phyloP scores from a whole-genome alignment of 1,140 invertebrate species.

The Drosophila malerkotliana region DNA sequence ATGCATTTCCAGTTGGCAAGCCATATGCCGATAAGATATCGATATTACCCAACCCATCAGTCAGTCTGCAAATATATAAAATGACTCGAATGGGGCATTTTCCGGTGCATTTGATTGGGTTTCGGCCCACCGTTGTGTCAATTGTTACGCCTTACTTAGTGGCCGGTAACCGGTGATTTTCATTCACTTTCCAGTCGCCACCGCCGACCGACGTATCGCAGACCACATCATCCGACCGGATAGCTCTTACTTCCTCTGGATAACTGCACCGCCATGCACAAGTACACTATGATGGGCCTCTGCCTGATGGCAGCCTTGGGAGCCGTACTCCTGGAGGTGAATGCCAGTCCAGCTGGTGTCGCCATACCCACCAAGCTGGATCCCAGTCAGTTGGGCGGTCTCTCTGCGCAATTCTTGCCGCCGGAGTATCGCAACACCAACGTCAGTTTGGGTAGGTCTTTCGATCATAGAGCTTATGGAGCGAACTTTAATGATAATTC shows the following conservation, averaged over 20 bases:
- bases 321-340: conserved; percentile 57
- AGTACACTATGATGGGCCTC: conserved; percentile 52
- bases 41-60: neutral
- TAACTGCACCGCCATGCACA: conserved; percentile 47
- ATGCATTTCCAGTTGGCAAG: neutral
- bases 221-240: neutral
- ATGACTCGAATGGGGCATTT: neutral
- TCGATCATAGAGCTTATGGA: neutral
- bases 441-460: conserved; percentile 58
- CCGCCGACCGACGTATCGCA: conserved; percentile 7
- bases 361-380: conserved; percentile 8
- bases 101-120: neutral
- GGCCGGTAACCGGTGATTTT: conserved; percentile 8
- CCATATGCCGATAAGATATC: conserved; percentile 25
- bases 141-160: conserved; percentile 1
- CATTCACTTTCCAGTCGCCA: conserved; percentile 34
- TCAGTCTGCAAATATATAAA: neutral
- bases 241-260: neutral
- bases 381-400: conserved; percentile 54
- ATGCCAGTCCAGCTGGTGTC: conserved; percentile 40
- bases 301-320: conserved; percentile 60
- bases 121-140: conserved; percentile 15
- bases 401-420: conserved; percentile 59
- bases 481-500: too few relatives aligned
- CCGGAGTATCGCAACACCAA: conserved; percentile 71